Evolutionary conservation across 2,888 invertebrate species (phyloP).

Genomic region (Dendrolimus houi): DNA sequence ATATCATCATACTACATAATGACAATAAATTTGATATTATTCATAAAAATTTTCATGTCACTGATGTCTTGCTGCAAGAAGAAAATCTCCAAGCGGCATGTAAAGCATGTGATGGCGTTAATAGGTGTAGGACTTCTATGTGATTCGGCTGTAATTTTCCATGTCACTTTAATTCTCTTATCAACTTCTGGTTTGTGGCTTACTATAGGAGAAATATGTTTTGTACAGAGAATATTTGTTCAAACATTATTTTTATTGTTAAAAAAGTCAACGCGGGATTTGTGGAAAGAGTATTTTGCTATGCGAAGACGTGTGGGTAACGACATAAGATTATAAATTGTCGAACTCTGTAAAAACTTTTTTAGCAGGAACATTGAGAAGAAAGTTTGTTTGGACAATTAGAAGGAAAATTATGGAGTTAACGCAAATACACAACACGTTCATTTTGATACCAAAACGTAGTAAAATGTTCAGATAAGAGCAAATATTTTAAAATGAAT

Average conservation of each 20-base stretch:
- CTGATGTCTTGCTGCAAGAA: constrained; percentile 16
- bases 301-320: not conserved
- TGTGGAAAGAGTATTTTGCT: constrained; percentile 2
- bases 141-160: constrained; percentile 8
- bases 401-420: too few relatives aligned
- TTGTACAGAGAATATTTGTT: constrained; percentile 1
- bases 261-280: constrained; percentile 2
- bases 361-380: too few relatives aligned
- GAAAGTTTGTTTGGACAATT: too few relatives aligned
- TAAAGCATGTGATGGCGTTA: constrained; percentile 15
- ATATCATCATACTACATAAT: constrained; percentile 8
- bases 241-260: constrained; percentile 2
- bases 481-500: too few relatives aligned
- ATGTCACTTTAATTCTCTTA: not conserved
- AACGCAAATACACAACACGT: too few relatives aligned
- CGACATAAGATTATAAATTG: not conserved
- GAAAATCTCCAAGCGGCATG: constrained; percentile 12
- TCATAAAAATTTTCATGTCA: constrained; percentile 12
- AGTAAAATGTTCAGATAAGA: too few relatives aligned
- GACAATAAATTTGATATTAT: constrained; percentile 13
- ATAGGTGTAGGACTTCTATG: constrained; percentile 19
- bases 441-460: too few relatives aligned
- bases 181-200: not conserved
- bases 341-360: too few relatives aligned
- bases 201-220: not conserved